A percentile compares a stretch with the other conserved stretches of the same genome.
Evolutionary conservation across 2,888 invertebrate genomes (phyloP).

Genomic region (Podotricha telesiphe): DNA sequence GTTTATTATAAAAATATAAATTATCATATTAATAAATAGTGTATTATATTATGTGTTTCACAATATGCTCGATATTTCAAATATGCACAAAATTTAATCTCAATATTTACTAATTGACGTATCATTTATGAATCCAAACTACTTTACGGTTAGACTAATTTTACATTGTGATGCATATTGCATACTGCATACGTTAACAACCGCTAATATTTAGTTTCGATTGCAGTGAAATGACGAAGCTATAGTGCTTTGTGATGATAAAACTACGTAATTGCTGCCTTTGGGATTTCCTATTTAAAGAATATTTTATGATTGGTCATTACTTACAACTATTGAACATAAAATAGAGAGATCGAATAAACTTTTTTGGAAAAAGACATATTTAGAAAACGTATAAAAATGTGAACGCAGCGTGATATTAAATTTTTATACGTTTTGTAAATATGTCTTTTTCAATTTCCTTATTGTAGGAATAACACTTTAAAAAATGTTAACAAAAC

Average conservation of each 20-base stretch:
- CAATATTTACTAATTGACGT: not conserved
- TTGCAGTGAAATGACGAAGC: conserved; percentile 20
- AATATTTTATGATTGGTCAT: not conserved
- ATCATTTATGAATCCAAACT: conserved; percentile 33
- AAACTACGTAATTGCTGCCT: conserved; percentile 21
- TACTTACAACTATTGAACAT: not conserved
- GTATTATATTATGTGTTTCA: not conserved
- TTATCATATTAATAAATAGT: no score
- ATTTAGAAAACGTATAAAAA: no score
- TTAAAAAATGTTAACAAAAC: no score
- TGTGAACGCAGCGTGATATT: no score
- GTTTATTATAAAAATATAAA: no score
- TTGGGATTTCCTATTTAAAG: not conserved
- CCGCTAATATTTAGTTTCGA: conserved; percentile 32
- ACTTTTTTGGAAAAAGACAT: no score
- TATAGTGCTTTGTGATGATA: conserved; percentile 20
- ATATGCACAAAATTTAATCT: no score
- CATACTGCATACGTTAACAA: conserved; percentile 21
- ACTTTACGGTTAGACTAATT: conserved; percentile 30
- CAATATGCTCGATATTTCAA: not conserved
- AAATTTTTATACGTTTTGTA: no score
- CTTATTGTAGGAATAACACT: no score
- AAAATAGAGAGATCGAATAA: no score
- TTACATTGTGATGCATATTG: conserved; percentile 24
- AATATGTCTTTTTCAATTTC: no score